phyloP scores from a whole-genome alignment of 2,888 invertebrate species.

The Caenorhabditis sulstoni region DNA sequence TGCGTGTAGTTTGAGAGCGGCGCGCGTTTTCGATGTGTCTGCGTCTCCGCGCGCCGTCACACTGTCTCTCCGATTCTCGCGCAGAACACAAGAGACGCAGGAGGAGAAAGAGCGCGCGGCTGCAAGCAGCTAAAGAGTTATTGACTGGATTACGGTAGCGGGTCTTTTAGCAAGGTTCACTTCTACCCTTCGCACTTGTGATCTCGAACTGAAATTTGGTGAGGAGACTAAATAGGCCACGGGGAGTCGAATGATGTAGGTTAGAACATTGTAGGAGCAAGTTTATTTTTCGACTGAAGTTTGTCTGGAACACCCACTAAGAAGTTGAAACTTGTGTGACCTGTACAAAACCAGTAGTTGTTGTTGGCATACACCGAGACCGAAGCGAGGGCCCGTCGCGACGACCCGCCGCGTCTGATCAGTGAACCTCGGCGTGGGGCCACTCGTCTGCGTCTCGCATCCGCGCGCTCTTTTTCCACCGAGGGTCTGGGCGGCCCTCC shows the following conservation, averaged over 20 bases:
- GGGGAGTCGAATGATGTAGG: slow-evolving; percentile 19
- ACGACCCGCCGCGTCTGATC: no score
- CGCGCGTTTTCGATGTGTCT: slow-evolving; percentile 25
- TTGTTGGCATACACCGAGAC: no score
- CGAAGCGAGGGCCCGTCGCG: no score
- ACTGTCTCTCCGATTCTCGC: slow-evolving; percentile 3
- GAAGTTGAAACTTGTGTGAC: no score
- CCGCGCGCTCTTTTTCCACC: no score
- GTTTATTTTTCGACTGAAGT: not conserved
- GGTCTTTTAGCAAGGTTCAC: slow-evolving; percentile 12
- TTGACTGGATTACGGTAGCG: slow-evolving; percentile 40
- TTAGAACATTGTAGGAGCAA: not conserved
- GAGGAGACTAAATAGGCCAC: not conserved
- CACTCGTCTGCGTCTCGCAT: slow-evolving; percentile 20
- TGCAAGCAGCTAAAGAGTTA: not conserved
- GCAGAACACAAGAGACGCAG: slow-evolving; percentile 31
- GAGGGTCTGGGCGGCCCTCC: slow-evolving; percentile 17
- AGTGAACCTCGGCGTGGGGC: no score
- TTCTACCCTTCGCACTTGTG: slow-evolving; percentile 15
- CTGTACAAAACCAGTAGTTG: no score
- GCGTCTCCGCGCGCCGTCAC: slow-evolving; percentile 15
- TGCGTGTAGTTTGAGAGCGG: slow-evolving; percentile 15
- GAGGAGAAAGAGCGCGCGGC: slow-evolving; percentile 11
- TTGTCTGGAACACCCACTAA: not conserved
- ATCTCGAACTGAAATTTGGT: not conserved